Percentiles rank a stretch among this genome's conserved stretches.
These are phyloP conservation scores for Pristionchus japonicus DNA, from an alignment of 2,888 invertebrate species.

Conservation along the genomic window DNA sequence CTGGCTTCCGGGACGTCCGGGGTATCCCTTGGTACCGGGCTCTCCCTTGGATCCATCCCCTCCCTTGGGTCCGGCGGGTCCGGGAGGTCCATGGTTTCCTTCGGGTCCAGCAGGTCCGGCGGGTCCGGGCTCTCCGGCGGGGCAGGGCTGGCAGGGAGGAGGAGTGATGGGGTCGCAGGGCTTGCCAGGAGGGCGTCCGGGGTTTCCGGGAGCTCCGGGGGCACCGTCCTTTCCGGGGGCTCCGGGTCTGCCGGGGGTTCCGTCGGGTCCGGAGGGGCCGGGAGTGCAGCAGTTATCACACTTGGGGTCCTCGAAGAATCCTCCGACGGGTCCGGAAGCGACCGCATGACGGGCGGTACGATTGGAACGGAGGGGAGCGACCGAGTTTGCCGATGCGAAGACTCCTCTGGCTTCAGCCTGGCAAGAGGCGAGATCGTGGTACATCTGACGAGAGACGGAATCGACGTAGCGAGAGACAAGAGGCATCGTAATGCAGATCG, in stretches of 20 bases:
- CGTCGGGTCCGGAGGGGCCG: constrained; percentile 63
- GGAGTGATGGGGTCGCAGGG: constrained; percentile 66
- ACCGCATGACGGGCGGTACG: constrained; percentile 41
- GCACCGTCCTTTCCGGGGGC: constrained; percentile 68
- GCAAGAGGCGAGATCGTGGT: neutral
- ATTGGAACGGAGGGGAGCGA: constrained; percentile 14
- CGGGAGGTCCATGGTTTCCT: constrained; percentile 52
- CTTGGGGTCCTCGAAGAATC: constrained; percentile 53
- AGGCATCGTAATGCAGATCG: constrained; percentile 34
- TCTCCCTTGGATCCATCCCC: constrained; percentile 64
- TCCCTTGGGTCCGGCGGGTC: constrained; percentile 58
- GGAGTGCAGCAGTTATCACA: constrained; percentile 67
- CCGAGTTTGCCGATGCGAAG: neutral
- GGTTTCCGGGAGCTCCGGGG: constrained; percentile 66
- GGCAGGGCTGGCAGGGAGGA: constrained; percentile 67
- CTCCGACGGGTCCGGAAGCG: neutral
- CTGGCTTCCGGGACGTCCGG: constrained; percentile 65
- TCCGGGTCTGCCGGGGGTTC: constrained; percentile 67
- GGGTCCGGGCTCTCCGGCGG: constrained; percentile 63
- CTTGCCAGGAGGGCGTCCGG: constrained; percentile 64
- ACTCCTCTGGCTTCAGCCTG: constrained; percentile 10
- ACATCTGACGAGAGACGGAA: constrained; percentile 3
- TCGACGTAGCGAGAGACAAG: constrained; percentile 19
- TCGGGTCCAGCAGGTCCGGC: constrained; percentile 63
- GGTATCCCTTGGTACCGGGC: constrained; percentile 66